Base-by-base conservation (phyloP, 1,140 invertebrate species). In the Diabrotica undecimpunctata region DNA sequence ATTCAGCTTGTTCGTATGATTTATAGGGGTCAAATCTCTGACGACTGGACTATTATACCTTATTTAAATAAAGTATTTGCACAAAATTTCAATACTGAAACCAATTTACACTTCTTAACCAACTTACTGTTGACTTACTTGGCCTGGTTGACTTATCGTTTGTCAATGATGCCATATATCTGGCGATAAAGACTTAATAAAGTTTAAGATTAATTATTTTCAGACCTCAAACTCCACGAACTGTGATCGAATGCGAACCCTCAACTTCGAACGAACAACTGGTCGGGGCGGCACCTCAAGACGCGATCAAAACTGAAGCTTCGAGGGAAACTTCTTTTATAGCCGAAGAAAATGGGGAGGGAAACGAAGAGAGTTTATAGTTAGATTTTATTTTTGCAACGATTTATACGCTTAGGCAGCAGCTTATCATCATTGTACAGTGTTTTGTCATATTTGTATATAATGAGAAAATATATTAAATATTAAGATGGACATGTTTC, bases 291-390 rank as follows among this genome's bases (percentile, higher is more conserved):
- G 8, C 5, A n/a, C 76, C 56, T 67, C 78, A 39, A 79, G 78
- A 73, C 72, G 73, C 37, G 78, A 79, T 57, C 7, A 51, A 36
- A n/a, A 9, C 62, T 36, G 36, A 62, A 76, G 53, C 66, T 36
- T 70, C 73, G 7, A 88, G 89, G 74, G 89, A 91, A 74, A 90
- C 88, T 2, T 90, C 88, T 0, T 90, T 90, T 72, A 90, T 89
- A 51, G 87, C 85, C 5, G 71, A 74, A 13, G 62, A 80, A 10
- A 75, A 82, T 69, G 82, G 86, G 71, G 85, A 87, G 36, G 79
- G 83, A 66, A 83, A 90, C 50, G 88, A 90, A 77, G 41, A 46
- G n/a, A 46, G 13, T 25, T 8, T 36, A 55, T 14, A 25, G 54
- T 2, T 10, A 55, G 8, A 55, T 10, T 55, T 55, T 13, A 52